These are phyloP conservation scores for Tipula unca DNA, from an alignment of 2,888 invertebrate species.

Conservation along the genomic window DNA sequence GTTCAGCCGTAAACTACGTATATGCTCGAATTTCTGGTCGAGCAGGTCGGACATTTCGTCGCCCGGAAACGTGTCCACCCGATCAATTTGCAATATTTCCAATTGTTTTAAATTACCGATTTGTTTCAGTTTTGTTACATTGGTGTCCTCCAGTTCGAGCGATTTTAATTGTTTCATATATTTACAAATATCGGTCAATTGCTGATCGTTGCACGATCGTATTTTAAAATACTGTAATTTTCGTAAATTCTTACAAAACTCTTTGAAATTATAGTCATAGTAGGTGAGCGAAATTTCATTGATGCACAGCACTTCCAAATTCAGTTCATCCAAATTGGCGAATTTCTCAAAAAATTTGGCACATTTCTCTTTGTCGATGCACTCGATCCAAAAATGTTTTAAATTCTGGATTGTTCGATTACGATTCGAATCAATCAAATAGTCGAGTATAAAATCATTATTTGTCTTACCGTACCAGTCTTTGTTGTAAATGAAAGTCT, in stretches of 20 bases:
- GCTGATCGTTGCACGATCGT: neutral
- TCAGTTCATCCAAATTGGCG: neutral
- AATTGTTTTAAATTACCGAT: neutral
- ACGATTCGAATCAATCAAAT: neutral
- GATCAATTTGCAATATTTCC: neutral
- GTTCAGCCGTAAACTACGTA: neutral
- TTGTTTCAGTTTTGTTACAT: neutral
- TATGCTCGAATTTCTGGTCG: neutral
- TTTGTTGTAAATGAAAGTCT: constrained; percentile 2
- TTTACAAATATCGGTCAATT: neutral
- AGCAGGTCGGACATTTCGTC: neutral
- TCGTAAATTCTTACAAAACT: neutral
- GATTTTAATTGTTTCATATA: neutral
- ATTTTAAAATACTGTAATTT: neutral
- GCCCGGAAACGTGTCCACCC: neutral
- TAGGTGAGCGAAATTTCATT: neutral
- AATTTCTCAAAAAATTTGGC: neutral
- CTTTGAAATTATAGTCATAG: neutral
- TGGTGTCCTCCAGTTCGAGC: neutral
- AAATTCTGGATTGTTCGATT: neutral
- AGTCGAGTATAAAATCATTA: constrained; percentile 8
- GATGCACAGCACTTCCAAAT: neutral
- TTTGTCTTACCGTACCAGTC: neutral
- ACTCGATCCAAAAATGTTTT: neutral
- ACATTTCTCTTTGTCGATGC: neutral